A percentile compares a stretch with the other conserved stretches of the same genome.
These are phyloP conservation scores for Tetrapedia diversipes DNA, from an alignment of 2,888 invertebrate species.

Conservation along the genomic window DNA sequence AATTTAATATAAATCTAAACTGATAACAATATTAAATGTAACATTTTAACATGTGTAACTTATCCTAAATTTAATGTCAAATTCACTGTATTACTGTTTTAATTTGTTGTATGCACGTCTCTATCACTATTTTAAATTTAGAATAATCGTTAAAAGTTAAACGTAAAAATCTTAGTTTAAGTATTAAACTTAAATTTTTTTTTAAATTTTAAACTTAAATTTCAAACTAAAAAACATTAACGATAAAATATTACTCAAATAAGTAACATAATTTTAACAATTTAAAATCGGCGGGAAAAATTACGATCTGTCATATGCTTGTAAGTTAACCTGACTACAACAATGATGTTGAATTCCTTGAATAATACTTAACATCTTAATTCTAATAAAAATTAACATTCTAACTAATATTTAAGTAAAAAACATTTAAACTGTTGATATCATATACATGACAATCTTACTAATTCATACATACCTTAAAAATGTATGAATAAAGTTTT, in stretches of 20 bases:
- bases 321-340: slow-evolving; percentile 49
- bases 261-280: not conserved
- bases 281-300: slow-evolving; percentile 65
- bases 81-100: not conserved
- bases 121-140: not conserved
- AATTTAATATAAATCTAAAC: not conserved
- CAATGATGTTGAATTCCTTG: not conserved
- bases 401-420: not conserved
- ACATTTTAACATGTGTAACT: not conserved
- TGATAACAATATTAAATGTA: not conserved
- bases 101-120: not conserved
- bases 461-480: slow-evolving; percentile 18
- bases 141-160: not conserved
- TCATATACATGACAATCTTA: not conserved
- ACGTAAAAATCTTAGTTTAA: no score
- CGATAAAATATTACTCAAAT: not conserved
- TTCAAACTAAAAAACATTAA: not conserved
- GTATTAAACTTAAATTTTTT: not conserved
- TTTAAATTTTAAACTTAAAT: not conserved
- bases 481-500: not conserved
- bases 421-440: not conserved
- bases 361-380: not conserved
- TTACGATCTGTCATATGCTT: slow-evolving; percentile 54
- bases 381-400: not conserved
- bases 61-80: not conserved